Base-by-base conservation (phyloP, 2,797 vertebrate species). In the Hoplostethus mediterraneus region DNA sequence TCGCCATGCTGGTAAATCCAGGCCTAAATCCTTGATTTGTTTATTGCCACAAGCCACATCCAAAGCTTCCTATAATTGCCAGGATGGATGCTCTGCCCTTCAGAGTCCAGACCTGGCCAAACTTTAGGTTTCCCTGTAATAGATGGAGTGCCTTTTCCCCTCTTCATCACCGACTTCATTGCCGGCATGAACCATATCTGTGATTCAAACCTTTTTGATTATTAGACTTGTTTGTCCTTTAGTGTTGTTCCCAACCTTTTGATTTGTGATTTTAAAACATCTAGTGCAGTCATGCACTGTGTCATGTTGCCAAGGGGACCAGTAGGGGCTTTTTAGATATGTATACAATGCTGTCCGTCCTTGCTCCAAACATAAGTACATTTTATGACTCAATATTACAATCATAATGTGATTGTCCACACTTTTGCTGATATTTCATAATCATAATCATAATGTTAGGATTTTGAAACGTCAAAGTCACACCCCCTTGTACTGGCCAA, bases 281-380 rank as follows among this genome's bases (percentile, higher is more conserved):
- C 8, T 44, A 13, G 10, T 69, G n/a, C 3, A 16, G 42, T 10
- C 3, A 21, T 21, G 42, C 11, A 62, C 13, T 52, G 31, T 55
- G 30, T 73, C 70, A 76, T 6, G 68, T 80, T 83, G 79, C 74
- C 79, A 77, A 75, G 71, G 84, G 67, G 79, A 77, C 78, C 65
- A 71, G 44, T 2, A 42, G 12, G 21, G 48, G 25, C 42, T 60
- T 31, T 67, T 68, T 75, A 49, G 30, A 67, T 67, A 25, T 63
- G 31, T 49, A 62, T 45, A 71, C n/a, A 4, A 1, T 57, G 21
- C 3, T 30, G 52, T 6, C 54, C n/a, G 2, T 72, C 49, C 21
- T 62, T 44, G 9, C n/a, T 30, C 44, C 16, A 62, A 65, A 69
- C 16, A 54, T 6, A 17, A 58, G n/a, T n/a, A 21, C 7, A n/a